Evolutionary conservation across 1,140 invertebrate genomes (phyloP).

Genomic region (Drosophila littoralis): DNA sequence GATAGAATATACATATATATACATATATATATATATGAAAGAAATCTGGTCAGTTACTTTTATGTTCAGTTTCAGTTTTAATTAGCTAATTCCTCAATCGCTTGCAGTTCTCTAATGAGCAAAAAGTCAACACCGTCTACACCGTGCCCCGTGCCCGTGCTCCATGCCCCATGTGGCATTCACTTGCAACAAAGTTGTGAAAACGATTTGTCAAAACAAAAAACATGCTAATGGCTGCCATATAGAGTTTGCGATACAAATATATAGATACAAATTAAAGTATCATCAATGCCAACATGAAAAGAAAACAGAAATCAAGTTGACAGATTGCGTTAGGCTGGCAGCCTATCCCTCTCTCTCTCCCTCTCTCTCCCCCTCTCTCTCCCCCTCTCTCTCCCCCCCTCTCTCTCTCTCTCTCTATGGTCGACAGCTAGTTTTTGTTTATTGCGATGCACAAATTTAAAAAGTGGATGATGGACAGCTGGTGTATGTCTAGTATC

Average conservation of each 20-base stretch:
- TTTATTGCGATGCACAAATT: too few relatives aligned
- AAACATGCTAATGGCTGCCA: constrained; percentile 28
- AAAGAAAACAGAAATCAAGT: constrained; percentile 21
- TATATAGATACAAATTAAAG: constrained; percentile 40
- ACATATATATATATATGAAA: background rate
- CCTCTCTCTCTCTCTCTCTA: too few relatives aligned
- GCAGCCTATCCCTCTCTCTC: too few relatives aligned
- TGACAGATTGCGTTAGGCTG: constrained; percentile 7
- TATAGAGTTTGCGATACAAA: constrained; percentile 10
- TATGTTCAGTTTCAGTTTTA: background rate
- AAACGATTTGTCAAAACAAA: constrained; percentile 8
- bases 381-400: too few relatives aligned
- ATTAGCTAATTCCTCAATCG: constrained; percentile 1
- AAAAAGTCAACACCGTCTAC: constrained; percentile 35
- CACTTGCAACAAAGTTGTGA: background rate
- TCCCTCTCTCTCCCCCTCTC: too few relatives aligned
- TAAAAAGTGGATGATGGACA: too few relatives aligned
- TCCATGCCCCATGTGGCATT: background rate
- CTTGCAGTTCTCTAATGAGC: constrained; percentile 34
- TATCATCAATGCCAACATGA: constrained; percentile 39
- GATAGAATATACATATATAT: background rate
- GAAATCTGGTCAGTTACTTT: constrained; percentile 19
- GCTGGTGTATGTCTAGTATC: too few relatives aligned
- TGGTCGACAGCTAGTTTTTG: too few relatives aligned
- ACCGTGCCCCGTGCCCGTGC: background rate